phyloP scores from a whole-genome alignment of 2,113 vertebrate species.

The mouse (Mus musculus) region GRCm39 chr15:80521001-80521500 shows the following conservation, averaged over 20 bases:
- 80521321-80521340: not conserved
- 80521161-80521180: not conserved
- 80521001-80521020: not conserved
- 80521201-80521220: not conserved
- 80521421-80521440: not conserved
- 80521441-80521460: not conserved
- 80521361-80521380: not conserved
- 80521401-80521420: not conserved
- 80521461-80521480: not conserved
- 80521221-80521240: not conserved
- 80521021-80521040: not conserved
- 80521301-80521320: not conserved
- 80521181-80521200: not conserved
- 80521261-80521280: not conserved
- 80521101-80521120: not conserved
- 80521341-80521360: not conserved
- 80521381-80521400: not conserved
- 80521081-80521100: not conserved
- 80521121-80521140: fast-evolving
- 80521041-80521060: not conserved
- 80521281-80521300: not conserved
- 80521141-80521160: not conserved
- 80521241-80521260: not conserved
- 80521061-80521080: not conserved
- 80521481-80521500: not conserved